phyloP scores from a whole-genome alignment of 2,888 invertebrate genomes.

The Disparrhopalites patrizii region DNA sequence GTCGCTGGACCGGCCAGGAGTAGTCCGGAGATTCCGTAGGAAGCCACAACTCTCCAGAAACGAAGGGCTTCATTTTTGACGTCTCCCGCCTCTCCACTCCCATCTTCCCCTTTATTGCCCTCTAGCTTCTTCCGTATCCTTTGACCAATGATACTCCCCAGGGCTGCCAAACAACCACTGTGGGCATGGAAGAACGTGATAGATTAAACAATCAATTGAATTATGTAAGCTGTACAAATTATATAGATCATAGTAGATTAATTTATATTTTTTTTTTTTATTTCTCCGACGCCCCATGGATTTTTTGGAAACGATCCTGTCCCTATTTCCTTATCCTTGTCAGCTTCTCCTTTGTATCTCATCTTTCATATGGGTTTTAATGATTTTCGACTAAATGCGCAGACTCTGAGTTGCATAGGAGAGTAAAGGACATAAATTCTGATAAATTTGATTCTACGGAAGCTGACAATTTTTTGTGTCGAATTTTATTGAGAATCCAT shows the following conservation, averaged over 20 bases:
- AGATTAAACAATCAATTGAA: background rate
- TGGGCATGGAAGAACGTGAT: background rate
- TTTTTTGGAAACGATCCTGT: too few relatives aligned
- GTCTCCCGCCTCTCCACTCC: background rate
- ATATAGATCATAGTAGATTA: background rate
- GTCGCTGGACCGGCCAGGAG: constrained; percentile 17
- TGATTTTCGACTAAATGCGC: too few relatives aligned
- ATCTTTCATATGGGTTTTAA: too few relatives aligned
- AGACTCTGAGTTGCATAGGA: too few relatives aligned
- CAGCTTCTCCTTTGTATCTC: too few relatives aligned
- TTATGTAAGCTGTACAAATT: constrained; percentile 1
- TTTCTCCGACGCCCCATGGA: too few relatives aligned
- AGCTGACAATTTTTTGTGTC: too few relatives aligned
- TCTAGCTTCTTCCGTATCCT: background rate
- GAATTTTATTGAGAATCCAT: too few relatives aligned
- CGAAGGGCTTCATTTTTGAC: background rate
- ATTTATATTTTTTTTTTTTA: background rate
- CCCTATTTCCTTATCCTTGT: too few relatives aligned
- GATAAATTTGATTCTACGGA: too few relatives aligned
- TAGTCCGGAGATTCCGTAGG: constrained; percentile 21
- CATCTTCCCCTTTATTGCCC: background rate
- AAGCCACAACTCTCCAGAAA: background rate
- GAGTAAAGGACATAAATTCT: too few relatives aligned
- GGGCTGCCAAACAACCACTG: constrained; percentile 20
- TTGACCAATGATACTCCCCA: constrained; percentile 26